These are phyloP conservation scores for Sesamia nonagrioides DNA, from an alignment of 1,140 invertebrate species.

Conservation along the genomic window DNA sequence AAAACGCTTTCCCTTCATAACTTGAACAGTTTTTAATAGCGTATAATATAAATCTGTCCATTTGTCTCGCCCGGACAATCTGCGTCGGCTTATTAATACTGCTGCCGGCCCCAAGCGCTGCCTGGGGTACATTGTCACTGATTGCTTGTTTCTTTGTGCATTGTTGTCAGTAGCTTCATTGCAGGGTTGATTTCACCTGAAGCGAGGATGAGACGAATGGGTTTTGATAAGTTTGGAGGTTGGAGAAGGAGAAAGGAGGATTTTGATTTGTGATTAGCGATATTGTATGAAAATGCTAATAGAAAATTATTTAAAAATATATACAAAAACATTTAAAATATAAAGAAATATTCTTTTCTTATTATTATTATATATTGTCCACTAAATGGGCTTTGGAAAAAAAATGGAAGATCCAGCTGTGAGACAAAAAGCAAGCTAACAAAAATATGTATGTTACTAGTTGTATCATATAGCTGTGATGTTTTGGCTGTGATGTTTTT, in stretches of 20 bases:
- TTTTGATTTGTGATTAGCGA: too few species aligned
- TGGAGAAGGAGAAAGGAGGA: not conserved
- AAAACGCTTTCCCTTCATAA: conserved; percentile 9
- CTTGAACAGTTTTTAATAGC: conserved; percentile 48
- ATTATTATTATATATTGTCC: too few species aligned
- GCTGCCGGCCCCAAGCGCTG: not conserved
- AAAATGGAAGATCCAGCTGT: too few species aligned
- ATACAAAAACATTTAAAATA: too few species aligned
- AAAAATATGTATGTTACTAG: too few species aligned
- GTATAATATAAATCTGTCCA: conserved; percentile 50
- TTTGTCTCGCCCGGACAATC: conserved; percentile 54
- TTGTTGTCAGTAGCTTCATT: not conserved
- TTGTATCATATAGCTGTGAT: too few species aligned
- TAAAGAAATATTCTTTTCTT: too few species aligned
- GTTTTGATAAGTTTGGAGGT: not conserved
- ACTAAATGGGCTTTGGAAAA: too few species aligned
- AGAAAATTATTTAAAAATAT: too few species aligned
- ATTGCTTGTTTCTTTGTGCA: not conserved
- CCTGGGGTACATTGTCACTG: not conserved
- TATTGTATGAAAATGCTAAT: too few species aligned
- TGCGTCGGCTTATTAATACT: conserved; percentile 51
- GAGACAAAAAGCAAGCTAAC: too few species aligned
- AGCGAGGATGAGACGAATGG: not conserved
- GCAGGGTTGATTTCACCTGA: not conserved
- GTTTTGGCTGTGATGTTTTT: too few species aligned